A percentile compares a stretch with the other conserved stretches of the same genome.
These are phyloP conservation scores for Cecropterus lyciades DNA, from an alignment of 1,140 invertebrate genomes.

Conservation along the genomic window DNA sequence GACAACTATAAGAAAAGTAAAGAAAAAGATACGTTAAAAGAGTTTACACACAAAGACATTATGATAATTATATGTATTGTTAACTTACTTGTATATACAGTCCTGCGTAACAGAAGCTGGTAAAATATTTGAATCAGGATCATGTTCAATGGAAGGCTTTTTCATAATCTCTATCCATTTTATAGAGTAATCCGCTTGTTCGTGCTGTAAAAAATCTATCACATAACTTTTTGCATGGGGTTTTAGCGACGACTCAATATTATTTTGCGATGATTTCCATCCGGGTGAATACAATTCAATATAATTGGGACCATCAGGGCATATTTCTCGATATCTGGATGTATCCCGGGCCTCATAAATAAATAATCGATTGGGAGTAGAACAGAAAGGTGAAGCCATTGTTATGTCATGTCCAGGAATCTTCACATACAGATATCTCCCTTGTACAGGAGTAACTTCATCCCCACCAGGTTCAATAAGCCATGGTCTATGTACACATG, in stretches of 20 bases:
- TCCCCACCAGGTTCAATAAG: conserved; percentile 89
- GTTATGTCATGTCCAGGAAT: conserved; percentile 87
- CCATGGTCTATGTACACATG: conserved; percentile 91
- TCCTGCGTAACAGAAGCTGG: conserved; percentile 86
- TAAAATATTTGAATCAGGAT: conserved; percentile 84
- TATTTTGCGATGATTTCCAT: conserved; percentile 86
- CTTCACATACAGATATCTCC: conserved; percentile 89
- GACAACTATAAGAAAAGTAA: conserved; percentile 86
- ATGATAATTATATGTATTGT: conserved; percentile 31
- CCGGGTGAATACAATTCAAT: conserved; percentile 91
- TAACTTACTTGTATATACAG: conserved; percentile 88
- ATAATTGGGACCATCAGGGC: conserved; percentile 84
- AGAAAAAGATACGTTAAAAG: conserved; percentile 27
- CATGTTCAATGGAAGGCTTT: conserved; percentile 85
- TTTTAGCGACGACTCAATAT: conserved; percentile 79
- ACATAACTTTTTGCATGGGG: conserved; percentile 88
- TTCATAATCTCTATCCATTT: conserved; percentile 93
- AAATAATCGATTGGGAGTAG: conserved; percentile 89
- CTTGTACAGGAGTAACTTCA: conserved; percentile 83
- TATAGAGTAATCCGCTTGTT: conserved; percentile 89
- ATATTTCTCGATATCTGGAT: conserved; percentile 87
- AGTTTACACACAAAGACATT: background rate
- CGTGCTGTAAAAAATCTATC: conserved; percentile 89
- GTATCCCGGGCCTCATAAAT: conserved; percentile 88
- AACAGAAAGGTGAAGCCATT: conserved; percentile 85